Evolutionary conservation across 53 echinoderm and acorn worm genomes (phyloP), one percentile per base, ranked within the genome.

Genomic region (Henricia sp.): DNA sequence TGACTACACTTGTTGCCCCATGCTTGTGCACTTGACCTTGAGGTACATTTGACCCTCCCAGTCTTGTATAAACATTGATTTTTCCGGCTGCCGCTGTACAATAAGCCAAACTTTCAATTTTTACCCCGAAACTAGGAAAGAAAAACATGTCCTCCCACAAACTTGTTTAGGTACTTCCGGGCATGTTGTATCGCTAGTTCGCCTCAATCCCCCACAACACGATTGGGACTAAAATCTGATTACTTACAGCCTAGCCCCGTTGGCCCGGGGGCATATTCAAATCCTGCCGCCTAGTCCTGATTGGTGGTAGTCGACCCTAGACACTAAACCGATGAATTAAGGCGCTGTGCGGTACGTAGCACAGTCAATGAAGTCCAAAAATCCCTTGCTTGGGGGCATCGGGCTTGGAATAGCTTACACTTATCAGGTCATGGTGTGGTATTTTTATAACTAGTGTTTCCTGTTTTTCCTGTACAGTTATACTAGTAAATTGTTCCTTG

Each of bases 351-450:
- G 11, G 20, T 23, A n/a, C 16, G 26, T n/a, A n/a, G n/a, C n/a
- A n/a, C 74, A 53, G 74, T 74, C 74, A 74, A 74, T 74, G 74
- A 37, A 52, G 25, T 74, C 38, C 6, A 37, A 21, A 2, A 74
- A 54, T 27, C 38, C 37, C 37, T 38, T 9, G 54, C 74, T 41
- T 23, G 3, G 37, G 74, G 74, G 36, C 32, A 53, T n/a, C n/a
- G n/a, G n/a, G n/a, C n/a, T n/a, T 74, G 39, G 54, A 74, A 55
- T 54, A 37, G 25, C 53, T 4, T 46, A 6, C 74, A 12, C 54
- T 74, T 25, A 74, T 74, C 74, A 74, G 74, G 74, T 74, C 74
- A 74, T 21, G n/a, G n/a, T n/a, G n/a, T 63, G 4, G 37, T 0
- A 67, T 67, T 67, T 30, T 36, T 37, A 21, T 67, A 3, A 17